These are phyloP conservation scores for Cossypha heuglini DNA, from an alignment of 2,797 vertebrate species.

Conservation along the genomic window DNA sequence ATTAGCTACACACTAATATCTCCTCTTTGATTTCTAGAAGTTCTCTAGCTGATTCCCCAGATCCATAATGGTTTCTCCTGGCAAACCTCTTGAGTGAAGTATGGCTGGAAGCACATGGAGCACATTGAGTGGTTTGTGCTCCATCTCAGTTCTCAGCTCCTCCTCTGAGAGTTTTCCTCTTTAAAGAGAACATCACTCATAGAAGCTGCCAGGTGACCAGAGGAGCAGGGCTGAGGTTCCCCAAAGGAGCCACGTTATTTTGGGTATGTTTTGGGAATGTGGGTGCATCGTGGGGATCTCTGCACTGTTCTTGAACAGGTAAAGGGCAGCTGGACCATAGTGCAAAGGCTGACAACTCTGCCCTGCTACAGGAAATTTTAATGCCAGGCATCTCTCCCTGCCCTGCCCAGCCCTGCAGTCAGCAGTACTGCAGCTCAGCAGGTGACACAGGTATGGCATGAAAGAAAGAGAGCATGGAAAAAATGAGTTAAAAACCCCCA, in stretches of 20 bases:
- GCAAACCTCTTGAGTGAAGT: not conserved
- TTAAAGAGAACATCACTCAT: not conserved
- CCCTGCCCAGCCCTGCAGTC: not conserved
- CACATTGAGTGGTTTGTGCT: rapidly evolving
- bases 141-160: not conserved
- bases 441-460: rapidly evolving
- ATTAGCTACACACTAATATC: rapidly evolving
- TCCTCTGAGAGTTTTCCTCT: not conserved
- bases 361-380: not conserved
- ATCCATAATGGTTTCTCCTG: not conserved
- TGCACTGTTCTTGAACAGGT: rapidly evolving
- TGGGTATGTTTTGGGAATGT: too few species aligned
- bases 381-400: not conserved
- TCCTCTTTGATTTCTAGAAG: not conserved
- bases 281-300: not conserved
- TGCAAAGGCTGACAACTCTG: not conserved
- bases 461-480: not conserved
- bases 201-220: not conserved
- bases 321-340: rapidly evolving
- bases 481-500: not conserved
- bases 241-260: rapidly evolving
- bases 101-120: rapidly evolving
- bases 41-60: not conserved
- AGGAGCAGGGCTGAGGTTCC: not conserved
- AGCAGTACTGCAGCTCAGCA: not conserved